Conservation (phyloP, 2,888 invertebrate genomes). For the Odontomyia ornata region DNA sequence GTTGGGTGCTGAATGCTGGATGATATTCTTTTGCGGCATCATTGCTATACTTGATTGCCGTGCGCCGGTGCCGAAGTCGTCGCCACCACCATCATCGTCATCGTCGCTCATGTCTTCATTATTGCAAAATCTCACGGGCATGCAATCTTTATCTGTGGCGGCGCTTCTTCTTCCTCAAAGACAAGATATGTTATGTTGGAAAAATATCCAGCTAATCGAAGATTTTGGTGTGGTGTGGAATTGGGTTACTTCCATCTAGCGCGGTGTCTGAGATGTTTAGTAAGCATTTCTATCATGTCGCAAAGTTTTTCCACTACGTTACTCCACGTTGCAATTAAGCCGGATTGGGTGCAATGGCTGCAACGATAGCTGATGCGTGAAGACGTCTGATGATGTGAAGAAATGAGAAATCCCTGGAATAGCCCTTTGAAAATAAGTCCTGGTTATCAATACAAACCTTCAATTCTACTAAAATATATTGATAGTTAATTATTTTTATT, state of each 20-base stretch:
- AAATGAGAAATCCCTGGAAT: too few species aligned
- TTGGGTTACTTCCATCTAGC: conserved; percentile 31
- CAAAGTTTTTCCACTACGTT: too few species aligned
- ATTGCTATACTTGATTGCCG: neutral
- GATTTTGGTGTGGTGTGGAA: conserved; percentile 4
- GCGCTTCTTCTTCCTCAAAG: conserved; percentile 42
- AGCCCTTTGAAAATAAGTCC: too few species aligned
- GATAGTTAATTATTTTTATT: too few species aligned
- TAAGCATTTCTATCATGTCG: too few species aligned
- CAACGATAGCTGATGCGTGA: too few species aligned
- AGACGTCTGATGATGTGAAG: too few species aligned
- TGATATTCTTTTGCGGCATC: neutral
- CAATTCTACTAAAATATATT: too few species aligned
- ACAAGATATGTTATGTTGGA: neutral
- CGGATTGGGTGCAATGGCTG: too few species aligned
- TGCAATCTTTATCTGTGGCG: conserved; percentile 41
- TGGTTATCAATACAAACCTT: too few species aligned
- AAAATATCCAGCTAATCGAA: conserved; percentile 10
- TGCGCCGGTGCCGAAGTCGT: neutral
- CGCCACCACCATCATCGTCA: neutral
- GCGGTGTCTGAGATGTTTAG: neutral
- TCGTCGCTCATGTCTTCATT: conserved; percentile 47
- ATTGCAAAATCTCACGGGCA: conserved; percentile 45
- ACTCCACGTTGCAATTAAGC: too few species aligned
- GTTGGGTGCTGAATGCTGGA: too few species aligned